Percentiles rank a stretch among this genome's conserved stretches.
Evolutionary conservation across 37 sponge, comb jelly and placozoan genomes (phyloP).

Genomic region (Cladorhizidae sp.): DNA sequence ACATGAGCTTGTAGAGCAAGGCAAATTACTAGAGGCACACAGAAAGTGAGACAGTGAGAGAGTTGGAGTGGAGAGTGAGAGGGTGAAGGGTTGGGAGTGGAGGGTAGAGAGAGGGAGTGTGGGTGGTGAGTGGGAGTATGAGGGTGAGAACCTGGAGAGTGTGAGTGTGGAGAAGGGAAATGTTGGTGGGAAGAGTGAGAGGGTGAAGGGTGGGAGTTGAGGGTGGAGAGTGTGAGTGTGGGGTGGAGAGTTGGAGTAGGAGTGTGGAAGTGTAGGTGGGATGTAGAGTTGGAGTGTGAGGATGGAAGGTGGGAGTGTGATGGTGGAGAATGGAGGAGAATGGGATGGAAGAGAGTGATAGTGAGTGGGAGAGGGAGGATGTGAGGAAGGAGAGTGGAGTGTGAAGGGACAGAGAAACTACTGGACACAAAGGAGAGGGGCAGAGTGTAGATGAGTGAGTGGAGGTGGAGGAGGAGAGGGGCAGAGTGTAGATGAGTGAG

Average conservation of each 20-base stretch:
- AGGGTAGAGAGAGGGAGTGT: slow-evolving; percentile 3
- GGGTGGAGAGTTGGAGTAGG: not conserved
- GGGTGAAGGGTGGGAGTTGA: not conserved
- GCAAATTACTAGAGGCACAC: slow-evolving; percentile 69
- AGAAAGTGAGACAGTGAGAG: slow-evolving; percentile 46
- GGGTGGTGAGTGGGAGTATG: slow-evolving; percentile 5
- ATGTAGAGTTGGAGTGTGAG: not conserved
- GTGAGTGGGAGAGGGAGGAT: not conserved
- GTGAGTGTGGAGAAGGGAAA: slow-evolving; percentile 6
- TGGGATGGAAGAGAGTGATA: not conserved
- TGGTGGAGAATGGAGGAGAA: not conserved
- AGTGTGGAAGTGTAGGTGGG: not conserved
- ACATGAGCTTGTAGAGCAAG: slow-evolving; percentile 52
- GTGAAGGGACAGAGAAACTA: not conserved
- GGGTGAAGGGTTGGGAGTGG: not conserved
- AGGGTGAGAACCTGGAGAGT: slow-evolving; percentile 20
- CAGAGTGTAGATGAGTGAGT: not conserved
- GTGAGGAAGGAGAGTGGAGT: not conserved
- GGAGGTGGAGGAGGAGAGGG: not conserved
- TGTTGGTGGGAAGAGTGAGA: not conserved
- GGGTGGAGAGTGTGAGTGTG: not conserved
- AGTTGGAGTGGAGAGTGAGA: not conserved
- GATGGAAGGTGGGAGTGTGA: not conserved
- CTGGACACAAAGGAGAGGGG: not conserved
- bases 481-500: not conserved